Evolutionary conservation across 2,113 vertebrate species (phyloP), one percentile per base, ranked within the genome.

Genomic region (Excalfactoria chinensis): DNA sequence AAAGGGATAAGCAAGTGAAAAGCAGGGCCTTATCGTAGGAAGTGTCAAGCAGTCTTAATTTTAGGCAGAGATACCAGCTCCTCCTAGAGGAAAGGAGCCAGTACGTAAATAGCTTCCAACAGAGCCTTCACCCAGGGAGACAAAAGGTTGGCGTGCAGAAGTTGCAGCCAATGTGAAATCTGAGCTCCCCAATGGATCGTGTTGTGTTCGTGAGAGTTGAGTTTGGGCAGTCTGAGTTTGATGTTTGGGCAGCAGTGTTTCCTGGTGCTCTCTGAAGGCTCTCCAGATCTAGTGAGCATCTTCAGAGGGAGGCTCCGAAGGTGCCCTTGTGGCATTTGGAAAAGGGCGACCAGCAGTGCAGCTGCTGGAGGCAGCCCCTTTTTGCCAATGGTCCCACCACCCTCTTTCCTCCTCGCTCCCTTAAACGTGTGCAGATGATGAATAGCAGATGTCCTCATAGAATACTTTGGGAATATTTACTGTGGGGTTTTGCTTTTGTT

Each of bases 61-160:
- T 93, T 92, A 96, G 96, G 93, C 95, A 93, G 87, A 96, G 87
- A 92, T 96, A 96, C 95, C 95, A 95, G 95, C 95, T 95, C 94
- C 95, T 94, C 89, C 94, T 95, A 94, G 93, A 95, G 94, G 93
- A 93, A 95, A 95, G 92, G 83, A 91, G 94, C 87, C 91, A 92
- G 79, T 87, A 56, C 28, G 0, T 88, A 96, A 95, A 96, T 96
- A 95, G 94, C 94, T 93, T 77, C 72, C 79, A 91, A 66, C 95
- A 95, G 93, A 89, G 93, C 94, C 87, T 88, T 95, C 32, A 92
- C 91, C 89, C 82, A 72, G 62, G 87, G 85, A 96, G 91, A 93
- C 94, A 95, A 94, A 96, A 93, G 91, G 87, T 60, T 96, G 91
- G 92, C 5, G 9, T 88, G 86, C 86, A 74, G 67, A 93, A 95